Conservation (phyloP, 2,113 vertebrate genomes). For the Leucopternis melanops region DNA sequence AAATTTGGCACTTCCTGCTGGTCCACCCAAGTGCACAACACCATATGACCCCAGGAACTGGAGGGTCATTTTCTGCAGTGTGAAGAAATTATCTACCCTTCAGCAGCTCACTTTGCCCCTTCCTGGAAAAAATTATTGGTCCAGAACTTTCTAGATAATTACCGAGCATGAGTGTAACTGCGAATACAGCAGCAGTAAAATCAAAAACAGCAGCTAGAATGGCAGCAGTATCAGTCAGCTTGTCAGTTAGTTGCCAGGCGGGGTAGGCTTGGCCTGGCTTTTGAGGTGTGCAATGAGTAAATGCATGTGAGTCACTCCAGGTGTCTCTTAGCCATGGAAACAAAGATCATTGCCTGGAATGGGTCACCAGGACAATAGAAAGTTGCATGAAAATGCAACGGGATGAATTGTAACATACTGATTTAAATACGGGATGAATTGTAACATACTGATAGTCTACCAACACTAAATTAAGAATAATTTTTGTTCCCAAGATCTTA, state of each 20-base stretch:
- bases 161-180: not conserved
- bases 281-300: not conserved
- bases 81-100: not conserved
- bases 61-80: accelerated
- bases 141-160: not conserved
- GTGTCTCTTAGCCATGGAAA: not conserved
- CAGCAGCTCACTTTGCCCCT: not conserved
- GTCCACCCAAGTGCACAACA: not conserved
- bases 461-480: not conserved
- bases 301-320: not conserved
- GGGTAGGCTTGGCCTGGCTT: not conserved
- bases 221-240: not conserved
- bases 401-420: not conserved
- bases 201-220: not conserved
- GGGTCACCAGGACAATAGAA: not conserved
- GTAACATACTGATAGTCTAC: not conserved
- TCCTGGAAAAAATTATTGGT: not conserved
- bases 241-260: not conserved
- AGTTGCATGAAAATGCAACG: not conserved
- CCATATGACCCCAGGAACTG: not conserved
- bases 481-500: not conserved
- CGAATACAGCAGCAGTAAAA: not conserved
- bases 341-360: not conserved
- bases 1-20: not conserved
- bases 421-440: not conserved